Percentiles rank a stretch among this genome's conserved stretches.
Evolutionary conservation across 2,888 invertebrate genomes (phyloP).

Genomic region (Agrotis exclamationis): DNA sequence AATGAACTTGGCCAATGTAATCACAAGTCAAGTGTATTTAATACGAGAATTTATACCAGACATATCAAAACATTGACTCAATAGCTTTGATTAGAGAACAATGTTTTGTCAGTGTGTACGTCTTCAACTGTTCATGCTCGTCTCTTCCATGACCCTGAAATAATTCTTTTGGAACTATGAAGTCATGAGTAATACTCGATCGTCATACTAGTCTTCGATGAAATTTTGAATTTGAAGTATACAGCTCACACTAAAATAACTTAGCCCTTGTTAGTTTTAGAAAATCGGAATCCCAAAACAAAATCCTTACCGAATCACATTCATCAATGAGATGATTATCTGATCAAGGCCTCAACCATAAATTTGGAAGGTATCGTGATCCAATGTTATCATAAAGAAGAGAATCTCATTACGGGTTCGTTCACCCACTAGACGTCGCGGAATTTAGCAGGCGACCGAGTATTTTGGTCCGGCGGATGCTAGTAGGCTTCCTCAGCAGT

Average conservation of each 20-base stretch:
- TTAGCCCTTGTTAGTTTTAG: slow-evolving; percentile 17
- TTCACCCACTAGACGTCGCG: slow-evolving; percentile 89
- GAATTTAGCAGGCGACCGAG: slow-evolving; percentile 85
- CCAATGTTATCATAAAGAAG: slow-evolving; percentile 74
- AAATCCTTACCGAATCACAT: slow-evolving; percentile 31
- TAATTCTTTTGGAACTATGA: slow-evolving; percentile 15
- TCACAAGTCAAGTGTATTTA: slow-evolving; percentile 32
- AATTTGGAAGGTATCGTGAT: slow-evolving; percentile 51
- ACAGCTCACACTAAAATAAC: not conserved
- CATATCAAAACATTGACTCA: slow-evolving; percentile 38
- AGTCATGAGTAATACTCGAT: not conserved
- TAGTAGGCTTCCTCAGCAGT: slow-evolving; percentile 84
- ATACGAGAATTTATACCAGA: slow-evolving; percentile 22
- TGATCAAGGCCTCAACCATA: slow-evolving; percentile 45
- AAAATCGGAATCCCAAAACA: slow-evolving; percentile 6
- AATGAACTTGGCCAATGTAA: slow-evolving; percentile 38
- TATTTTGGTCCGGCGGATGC: slow-evolving; percentile 88
- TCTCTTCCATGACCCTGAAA: slow-evolving; percentile 2
- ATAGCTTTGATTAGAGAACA: slow-evolving; percentile 19
- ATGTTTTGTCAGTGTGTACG: slow-evolving; percentile 26
- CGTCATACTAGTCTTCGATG: not conserved
- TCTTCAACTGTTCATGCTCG: not conserved
- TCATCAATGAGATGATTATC: slow-evolving; percentile 50
- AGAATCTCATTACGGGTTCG: slow-evolving; percentile 80
- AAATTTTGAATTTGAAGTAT: not conserved